Evolutionary conservation across 2,888 invertebrate genomes (phyloP), one percentile per base, ranked within the genome.

Genomic region (Caenorhabditis plicata): DNA sequence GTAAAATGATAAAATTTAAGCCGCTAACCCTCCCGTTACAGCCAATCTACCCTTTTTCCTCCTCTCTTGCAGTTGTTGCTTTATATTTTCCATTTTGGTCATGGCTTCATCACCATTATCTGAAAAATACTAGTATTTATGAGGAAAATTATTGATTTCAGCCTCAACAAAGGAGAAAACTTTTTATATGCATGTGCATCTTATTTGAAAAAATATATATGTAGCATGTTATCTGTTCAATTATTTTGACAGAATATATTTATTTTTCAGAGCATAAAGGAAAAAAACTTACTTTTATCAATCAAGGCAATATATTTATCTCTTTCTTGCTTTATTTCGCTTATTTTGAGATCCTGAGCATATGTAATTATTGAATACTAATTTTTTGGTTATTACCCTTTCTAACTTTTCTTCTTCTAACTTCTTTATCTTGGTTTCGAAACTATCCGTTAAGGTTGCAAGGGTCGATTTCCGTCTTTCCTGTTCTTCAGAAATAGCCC

Each of bases 21-120:
- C 3, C 2, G 25, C 39, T 42, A 43, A 57, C 57, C 68, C 65
- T 38, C 64, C 68, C 27, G 68, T 45, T n/a, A 51, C 54, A 25
- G 54, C 65, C 25, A 68, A 17, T 26, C 68, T 45, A n/a, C 68
- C 66, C 48, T 67, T 68, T 45, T 64, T 64, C 47, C 54, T 67
- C 26, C 73, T 63, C 38, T 76, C 77, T 33, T 75, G 74, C 20
- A 77, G 73, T 48, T 64, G 71, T 45, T 74, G 74, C n/a, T 71
- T 46, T 36, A 77, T 64, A 41, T 75, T 73, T 49, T 76, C 75
- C 76, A 77, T 74, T 20, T 56, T 36, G 54, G 63, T 60, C 33
- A 68, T 25, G 26, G 49, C 53, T 7, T 65, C 69, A 29, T 67
- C 64, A 25, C 62, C 64, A 25, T 58, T 43, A 44, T 58, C 50